A percentile compares a stretch with the other conserved stretches of the same genome.
Conservation (phyloP, 2,888 invertebrate genomes). For the Drosophila birchii region DNA sequence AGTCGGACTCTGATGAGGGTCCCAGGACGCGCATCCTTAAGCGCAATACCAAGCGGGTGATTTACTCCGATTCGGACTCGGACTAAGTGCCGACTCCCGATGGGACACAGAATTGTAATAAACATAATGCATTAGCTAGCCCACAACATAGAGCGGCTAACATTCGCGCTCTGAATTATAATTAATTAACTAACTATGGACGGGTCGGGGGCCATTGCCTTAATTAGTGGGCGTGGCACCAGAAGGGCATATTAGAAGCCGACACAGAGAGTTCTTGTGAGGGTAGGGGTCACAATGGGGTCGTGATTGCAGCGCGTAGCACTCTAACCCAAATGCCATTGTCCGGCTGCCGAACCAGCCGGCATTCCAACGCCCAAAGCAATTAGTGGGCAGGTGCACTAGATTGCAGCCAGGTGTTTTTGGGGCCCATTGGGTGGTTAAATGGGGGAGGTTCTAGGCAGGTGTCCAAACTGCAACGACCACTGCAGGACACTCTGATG, state of each 20-base stretch:
- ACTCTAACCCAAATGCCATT: slow-evolving; percentile 28
- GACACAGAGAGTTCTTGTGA: slow-evolving; percentile 24
- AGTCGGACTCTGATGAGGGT: not conserved
- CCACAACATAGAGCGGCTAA: slow-evolving; percentile 9
- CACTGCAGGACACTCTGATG: not conserved
- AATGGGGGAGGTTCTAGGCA: not conserved
- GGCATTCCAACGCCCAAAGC: slow-evolving; percentile 35
- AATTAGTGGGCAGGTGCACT: slow-evolving; percentile 44
- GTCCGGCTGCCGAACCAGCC: slow-evolving; percentile 25
- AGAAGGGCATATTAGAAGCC: slow-evolving; percentile 23
- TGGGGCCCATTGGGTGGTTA: slow-evolving; percentile 6
- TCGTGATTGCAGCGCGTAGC: slow-evolving; percentile 30
- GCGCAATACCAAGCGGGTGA: slow-evolving; percentile 4
- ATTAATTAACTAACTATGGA: slow-evolving; percentile 34
- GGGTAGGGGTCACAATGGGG: slow-evolving; percentile 38
- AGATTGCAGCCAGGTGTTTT: slow-evolving; percentile 29
- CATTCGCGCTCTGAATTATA: slow-evolving; percentile 9
- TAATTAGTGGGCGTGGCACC: slow-evolving; percentile 46
- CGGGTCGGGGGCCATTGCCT: slow-evolving; percentile 32
- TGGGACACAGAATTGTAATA: slow-evolving; percentile 19
- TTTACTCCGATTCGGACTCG: slow-evolving; percentile 13
- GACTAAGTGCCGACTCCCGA: not conserved
- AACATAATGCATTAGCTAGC: slow-evolving; percentile 37
- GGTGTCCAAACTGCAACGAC: not conserved
- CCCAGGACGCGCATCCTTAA: not conserved